Base-by-base conservation (phyloP, 1,140 invertebrate genomes). In the Leptopilina boulardi region DNA sequence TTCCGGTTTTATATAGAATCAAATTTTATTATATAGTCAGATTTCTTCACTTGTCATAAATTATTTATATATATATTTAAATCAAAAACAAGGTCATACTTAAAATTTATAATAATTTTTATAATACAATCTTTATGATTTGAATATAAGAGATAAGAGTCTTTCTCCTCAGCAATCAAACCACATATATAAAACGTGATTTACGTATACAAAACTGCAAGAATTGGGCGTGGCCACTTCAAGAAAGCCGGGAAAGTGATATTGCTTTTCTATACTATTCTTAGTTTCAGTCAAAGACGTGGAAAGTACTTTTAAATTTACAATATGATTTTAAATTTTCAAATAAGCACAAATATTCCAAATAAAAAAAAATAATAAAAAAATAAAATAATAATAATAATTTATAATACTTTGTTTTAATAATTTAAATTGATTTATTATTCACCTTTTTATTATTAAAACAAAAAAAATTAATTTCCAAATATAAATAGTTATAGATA, bases 201-300 rank as follows among this genome's bases (percentile, higher is more conserved):
- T 66, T 66, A 34, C 56, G 26, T 66, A 66, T 23, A 26, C 34
- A 66, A 59, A 66, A 30, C 47, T 66, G 26, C 26, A 15, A 19
- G 54, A 59, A 26, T 66, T 30, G 56, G 56, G 56, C 21, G 56
- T 66, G 56, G 56, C 30, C 56, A 30, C 11, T 66, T 66, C 56
- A 66, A 66, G 56, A 66, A 66, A 66, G 56, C 56, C 56, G 56
- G 56, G 56, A 66, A 66, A 66, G 56, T 66, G 23, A 26, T 66
- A 66, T 66, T n/a, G 56, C 56, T 66, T 66, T 66, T 15, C 23
- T 26, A 30, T 3, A 3, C 56, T 66, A 66, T 66, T 66, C 56
- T 66, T 66, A 11, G 23, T 26, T 11, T 66, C 23, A 30, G 10
- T 4, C 44, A 47, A 6, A 18, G 23, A 30, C 11, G 11, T 66